Percentiles rank a stretch among this genome's conserved stretches.
Conservation (phyloP, 2,797 vertebrate species). For the Pangasius sanitwongsei region DNA sequence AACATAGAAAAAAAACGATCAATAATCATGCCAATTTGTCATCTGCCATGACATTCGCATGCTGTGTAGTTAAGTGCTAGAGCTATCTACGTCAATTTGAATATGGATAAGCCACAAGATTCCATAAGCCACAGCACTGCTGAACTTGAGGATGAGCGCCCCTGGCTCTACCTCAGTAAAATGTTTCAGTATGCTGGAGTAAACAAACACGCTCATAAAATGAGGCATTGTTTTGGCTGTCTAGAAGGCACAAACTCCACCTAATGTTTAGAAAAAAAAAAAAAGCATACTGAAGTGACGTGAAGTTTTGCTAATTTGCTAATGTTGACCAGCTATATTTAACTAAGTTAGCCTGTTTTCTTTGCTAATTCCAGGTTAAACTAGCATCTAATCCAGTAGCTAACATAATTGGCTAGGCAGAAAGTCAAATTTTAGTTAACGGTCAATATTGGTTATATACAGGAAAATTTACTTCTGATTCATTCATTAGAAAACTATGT, state of each 20-base stretch:
- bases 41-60: background rate
- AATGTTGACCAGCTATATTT: background rate
- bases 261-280: background rate
- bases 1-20: fast-evolving
- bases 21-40: background rate
- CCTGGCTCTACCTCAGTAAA: too few species aligned
- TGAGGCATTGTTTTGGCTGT: too few species aligned
- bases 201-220: background rate
- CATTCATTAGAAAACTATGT: background rate
- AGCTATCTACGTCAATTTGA: too few species aligned
- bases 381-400: background rate
- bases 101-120: background rate
- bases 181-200: background rate
- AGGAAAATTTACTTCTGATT: background rate
- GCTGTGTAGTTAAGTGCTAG: background rate
- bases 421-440: too few species aligned
- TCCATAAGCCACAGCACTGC: background rate
- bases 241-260: background rate
- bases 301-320: background rate
- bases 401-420: background rate
- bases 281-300: background rate
- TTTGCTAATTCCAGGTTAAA: background rate
- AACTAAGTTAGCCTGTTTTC: background rate
- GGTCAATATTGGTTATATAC: background rate
- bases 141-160: background rate